Evolutionary conservation across 2,888 invertebrate genomes (phyloP).

Genomic region (Microlaimidae sp.): DNA sequence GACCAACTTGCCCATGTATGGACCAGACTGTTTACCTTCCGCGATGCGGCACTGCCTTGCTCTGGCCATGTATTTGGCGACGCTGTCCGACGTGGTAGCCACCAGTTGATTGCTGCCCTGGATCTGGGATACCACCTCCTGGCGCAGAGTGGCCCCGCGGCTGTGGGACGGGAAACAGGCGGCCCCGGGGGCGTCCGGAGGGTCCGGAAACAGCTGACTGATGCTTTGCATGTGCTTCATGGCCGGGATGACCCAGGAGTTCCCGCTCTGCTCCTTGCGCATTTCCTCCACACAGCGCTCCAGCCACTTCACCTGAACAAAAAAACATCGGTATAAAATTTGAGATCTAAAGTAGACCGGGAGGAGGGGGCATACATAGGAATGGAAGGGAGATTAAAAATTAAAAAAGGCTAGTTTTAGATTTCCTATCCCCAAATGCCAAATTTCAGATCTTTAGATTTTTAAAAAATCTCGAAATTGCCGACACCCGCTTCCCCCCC

Average conservation of each 20-base stretch:
- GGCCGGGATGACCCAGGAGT: constrained; percentile 75
- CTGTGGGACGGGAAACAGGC: background rate
- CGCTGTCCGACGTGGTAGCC: constrained; percentile 76
- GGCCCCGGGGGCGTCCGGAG: constrained; percentile 16
- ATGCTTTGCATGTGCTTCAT: constrained; percentile 87
- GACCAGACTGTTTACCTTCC: no score
- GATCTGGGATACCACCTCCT: constrained; percentile 64
- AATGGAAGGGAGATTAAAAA: no score
- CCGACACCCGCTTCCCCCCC: no score
- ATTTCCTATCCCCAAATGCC: no score
- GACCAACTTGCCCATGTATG: no score
- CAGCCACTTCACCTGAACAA: constrained; percentile 84
- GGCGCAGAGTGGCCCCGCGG: constrained; percentile 12
- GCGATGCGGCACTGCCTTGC: no score
- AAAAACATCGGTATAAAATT: constrained; percentile 50
- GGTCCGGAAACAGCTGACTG: constrained; percentile 62
- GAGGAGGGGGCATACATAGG: no score
- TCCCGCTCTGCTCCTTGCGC: constrained; percentile 43
- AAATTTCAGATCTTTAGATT: no score
- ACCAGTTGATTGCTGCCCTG: constrained; percentile 81
- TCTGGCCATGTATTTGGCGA: constrained; percentile 41
- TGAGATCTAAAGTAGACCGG: no score
- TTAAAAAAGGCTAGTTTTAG: no score
- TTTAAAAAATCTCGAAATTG: no score
- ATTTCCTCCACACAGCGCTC: constrained; percentile 90